Conservation (phyloP, 2,888 invertebrate species). For the Galerucella calmariensis region DNA sequence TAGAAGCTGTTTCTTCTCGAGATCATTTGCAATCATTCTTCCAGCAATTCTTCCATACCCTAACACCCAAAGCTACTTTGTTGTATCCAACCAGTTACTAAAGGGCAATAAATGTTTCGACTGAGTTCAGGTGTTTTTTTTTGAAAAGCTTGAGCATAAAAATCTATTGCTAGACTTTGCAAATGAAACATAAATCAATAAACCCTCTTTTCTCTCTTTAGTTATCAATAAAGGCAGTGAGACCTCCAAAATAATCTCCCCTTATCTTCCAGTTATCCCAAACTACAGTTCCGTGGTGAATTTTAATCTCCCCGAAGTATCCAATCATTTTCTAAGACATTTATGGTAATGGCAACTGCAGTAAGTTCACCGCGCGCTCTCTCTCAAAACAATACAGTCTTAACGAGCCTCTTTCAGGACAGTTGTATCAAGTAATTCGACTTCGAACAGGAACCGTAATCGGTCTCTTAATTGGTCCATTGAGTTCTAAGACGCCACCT, state of each 20-base stretch:
- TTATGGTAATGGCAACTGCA: slow-evolving; percentile 57
- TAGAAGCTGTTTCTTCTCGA: too few species aligned
- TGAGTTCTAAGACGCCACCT: slow-evolving; percentile 61
- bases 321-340: slow-evolving; percentile 48
- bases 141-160: too few species aligned
- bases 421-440: slow-evolving; percentile 62
- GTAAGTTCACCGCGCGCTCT: slow-evolving; percentile 49
- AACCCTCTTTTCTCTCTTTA: too few species aligned
- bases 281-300: slow-evolving; percentile 9
- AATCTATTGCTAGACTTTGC: too few species aligned
- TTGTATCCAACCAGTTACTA: too few species aligned
- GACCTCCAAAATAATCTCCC: neutral
- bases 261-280: neutral
- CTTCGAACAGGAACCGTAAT: slow-evolving; percentile 56
- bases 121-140: too few species aligned
- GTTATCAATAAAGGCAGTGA: too few species aligned
- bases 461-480: slow-evolving; percentile 63
- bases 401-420: slow-evolving; percentile 60
- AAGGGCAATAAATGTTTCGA: too few species aligned
- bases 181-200: too few species aligned
- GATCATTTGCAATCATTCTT: too few species aligned
- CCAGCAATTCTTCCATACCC: too few species aligned
- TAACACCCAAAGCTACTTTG: too few species aligned
- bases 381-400: slow-evolving; percentile 58
- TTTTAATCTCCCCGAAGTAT: slow-evolving; percentile 24